These are phyloP conservation scores for Graphium colonna DNA, from an alignment of 2,888 invertebrate genomes.

Conservation along the genomic window DNA sequence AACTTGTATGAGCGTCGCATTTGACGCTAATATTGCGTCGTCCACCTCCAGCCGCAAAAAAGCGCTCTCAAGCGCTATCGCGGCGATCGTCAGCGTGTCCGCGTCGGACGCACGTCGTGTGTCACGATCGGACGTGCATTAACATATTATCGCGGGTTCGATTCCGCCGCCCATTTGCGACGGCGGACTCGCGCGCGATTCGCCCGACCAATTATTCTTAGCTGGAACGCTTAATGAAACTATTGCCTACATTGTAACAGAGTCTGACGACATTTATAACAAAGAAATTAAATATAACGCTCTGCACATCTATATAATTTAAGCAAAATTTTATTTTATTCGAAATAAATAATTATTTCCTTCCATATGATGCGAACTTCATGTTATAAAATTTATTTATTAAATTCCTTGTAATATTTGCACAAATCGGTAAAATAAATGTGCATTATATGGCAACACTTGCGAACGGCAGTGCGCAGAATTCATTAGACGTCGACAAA, in stretches of 20 bases:
- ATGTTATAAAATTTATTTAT: too few relatives aligned
- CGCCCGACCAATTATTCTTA: background rate
- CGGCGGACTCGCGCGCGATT: background rate
- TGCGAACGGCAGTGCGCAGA: background rate
- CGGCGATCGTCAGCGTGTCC: constrained; percentile 49
- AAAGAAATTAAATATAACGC: too few relatives aligned
- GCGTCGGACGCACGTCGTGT: constrained; percentile 66
- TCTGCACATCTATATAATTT: too few relatives aligned
- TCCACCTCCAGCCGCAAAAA: constrained; percentile 23
- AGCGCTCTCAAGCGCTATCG: constrained; percentile 35
- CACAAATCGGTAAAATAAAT: too few relatives aligned
- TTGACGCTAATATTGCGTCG: background rate
- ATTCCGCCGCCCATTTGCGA: constrained; percentile 51
- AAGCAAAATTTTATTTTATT: too few relatives aligned
- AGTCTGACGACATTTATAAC: too few relatives aligned
- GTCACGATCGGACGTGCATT: constrained; percentile 76
- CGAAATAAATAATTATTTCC: too few relatives aligned
- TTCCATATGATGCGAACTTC: too few relatives aligned
- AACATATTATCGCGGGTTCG: constrained; percentile 67
- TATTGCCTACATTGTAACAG: too few relatives aligned
- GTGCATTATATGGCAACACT: background rate
- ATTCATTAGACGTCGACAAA: constrained; percentile 21
- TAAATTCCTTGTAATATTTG: too few relatives aligned
- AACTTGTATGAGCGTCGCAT: background rate
- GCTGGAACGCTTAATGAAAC: too few relatives aligned